Conservation (phyloP, 2,888 invertebrate genomes). For the Mimumesa dahlbomi region DNA sequence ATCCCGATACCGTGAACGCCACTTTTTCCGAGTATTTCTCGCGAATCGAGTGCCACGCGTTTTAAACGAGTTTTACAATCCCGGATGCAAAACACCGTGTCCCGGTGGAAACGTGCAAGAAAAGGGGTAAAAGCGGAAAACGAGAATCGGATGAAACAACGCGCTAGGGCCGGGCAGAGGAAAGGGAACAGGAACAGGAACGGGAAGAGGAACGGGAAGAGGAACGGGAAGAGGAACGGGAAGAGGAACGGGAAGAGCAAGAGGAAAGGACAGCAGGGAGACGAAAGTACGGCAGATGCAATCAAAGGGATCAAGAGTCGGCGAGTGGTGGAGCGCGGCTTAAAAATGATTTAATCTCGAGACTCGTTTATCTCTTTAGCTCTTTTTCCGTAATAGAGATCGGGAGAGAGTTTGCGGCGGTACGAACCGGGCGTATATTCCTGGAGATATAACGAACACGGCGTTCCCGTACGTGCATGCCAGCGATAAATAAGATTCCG, state of each 20-base stretch:
- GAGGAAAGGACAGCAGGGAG: neutral
- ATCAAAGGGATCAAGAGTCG: slow-evolving; percentile 36
- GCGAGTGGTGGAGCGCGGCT: slow-evolving; percentile 33
- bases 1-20: too few relatives aligned
- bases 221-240: neutral
- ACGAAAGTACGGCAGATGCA: slow-evolving; percentile 20
- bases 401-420: neutral
- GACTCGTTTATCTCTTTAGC: slow-evolving; percentile 45
- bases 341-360: slow-evolving; percentile 65
- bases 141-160: too few relatives aligned
- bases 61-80: too few relatives aligned
- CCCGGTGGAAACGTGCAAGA: too few relatives aligned
- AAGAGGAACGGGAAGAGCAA: neutral
- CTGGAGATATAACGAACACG: neutral
- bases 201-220: too few relatives aligned
- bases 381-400: neutral
- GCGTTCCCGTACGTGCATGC: neutral
- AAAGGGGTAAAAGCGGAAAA: too few relatives aligned
- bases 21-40: too few relatives aligned
- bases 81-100: too few relatives aligned
- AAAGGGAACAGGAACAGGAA: too few relatives aligned
- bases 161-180: too few relatives aligned
- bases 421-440: neutral
- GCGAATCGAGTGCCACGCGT: too few relatives aligned
- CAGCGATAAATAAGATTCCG: neutral